Evolutionary conservation across 1,140 invertebrate species (phyloP), one percentile per base, ranked within the genome.

Genomic region (Lucilia sericata): DNA sequence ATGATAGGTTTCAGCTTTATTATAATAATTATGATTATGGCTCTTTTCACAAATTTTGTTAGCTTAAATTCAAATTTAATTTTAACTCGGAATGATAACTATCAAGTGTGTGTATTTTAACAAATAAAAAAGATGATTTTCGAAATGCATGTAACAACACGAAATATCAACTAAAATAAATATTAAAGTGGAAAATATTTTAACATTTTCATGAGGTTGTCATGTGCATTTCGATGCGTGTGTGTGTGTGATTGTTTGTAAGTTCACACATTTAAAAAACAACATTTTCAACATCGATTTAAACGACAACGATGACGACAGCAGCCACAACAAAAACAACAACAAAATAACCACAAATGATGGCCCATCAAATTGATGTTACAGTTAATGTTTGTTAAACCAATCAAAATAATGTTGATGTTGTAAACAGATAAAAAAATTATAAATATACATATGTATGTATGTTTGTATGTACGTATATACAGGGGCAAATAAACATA

Each of bases 321-420:
- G 17, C 17, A 60, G 51, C 51, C 10, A 12, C 2, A 10, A 14
- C 19, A 10, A 12, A 7, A 19, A 70, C 19, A 70, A 25, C n/a
- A 70, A 70, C n/a, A 21, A 21, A 19, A 70, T 25, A 21, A 70
- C 65, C 65, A 70, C 65, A 70, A 70, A 70, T 25, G 65, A 70
- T 70, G 65, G 65, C 19, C 65, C 65, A 70, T 70, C 65, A 70
- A 70, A 70, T 70, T 70, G 65, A 70, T 70, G 65, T 70, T 21
- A 70, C 65, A 70, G 65, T 70, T 70, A 70, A 70, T 21, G 65
- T 70, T 70, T 70, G 65, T 70, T 70, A 70, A 70, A 70, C 65
- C 65, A 70, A 70, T 70, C 65, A 70, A 70, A 70, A 70, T 70
- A 70, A 70, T 70, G 65, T 70, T 25, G 65, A 70, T 70, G 65